Conservation (phyloP, 2,113 vertebrate genomes). For the Ceratotherium simum region DNA sequence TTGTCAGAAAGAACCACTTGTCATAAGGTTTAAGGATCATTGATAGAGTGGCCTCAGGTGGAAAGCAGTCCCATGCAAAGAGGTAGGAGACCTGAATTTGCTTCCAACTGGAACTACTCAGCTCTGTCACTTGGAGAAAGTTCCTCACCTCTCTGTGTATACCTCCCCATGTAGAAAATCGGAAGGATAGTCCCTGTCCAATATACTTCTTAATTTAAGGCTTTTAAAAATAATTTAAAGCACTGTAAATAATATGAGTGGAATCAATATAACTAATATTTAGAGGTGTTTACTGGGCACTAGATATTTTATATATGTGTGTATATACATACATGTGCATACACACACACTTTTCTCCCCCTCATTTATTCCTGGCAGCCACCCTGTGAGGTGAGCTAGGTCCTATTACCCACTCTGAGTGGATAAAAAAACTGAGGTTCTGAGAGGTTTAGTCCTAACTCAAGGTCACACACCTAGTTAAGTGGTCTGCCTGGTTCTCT, state of each 20-base stretch:
- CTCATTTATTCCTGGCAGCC: background rate
- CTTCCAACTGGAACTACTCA: background rate
- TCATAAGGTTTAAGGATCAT: background rate
- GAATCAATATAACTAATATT: background rate
- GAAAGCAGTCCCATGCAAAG: background rate
- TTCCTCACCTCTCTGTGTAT: background rate
- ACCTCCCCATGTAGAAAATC: background rate
- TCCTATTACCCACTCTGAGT: background rate
- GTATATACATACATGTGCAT: background rate
- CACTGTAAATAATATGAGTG: background rate
- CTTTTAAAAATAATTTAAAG: background rate
- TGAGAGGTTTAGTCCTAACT: background rate
- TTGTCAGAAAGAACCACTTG: background rate
- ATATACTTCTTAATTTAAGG: background rate
- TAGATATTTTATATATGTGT: background rate
- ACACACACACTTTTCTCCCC: no score
- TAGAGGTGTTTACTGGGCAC: background rate
- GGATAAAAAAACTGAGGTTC: background rate
- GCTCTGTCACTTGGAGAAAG: background rate
- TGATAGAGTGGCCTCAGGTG: background rate
- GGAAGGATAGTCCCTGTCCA: background rate
- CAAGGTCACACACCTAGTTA: background rate
- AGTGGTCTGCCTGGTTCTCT: background rate
- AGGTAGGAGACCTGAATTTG: background rate
- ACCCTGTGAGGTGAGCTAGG: background rate